Evolutionary conservation across 2,888 invertebrate genomes (phyloP).

Genomic region (Orthonevra nobilis): DNA sequence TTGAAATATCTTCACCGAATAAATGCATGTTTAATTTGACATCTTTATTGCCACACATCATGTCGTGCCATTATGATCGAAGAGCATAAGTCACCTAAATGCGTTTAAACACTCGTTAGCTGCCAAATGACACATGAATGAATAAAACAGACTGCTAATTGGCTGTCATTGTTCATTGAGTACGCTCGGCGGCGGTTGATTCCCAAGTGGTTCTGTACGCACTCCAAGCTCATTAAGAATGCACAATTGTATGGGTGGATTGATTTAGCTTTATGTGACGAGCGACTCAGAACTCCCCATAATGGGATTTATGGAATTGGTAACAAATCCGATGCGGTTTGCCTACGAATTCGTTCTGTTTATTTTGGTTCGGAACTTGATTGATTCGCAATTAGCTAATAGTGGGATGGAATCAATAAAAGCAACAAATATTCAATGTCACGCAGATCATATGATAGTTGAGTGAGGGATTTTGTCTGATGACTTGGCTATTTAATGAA

Average conservation of each 20-base stretch:
- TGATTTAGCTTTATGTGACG: constrained; percentile 19
- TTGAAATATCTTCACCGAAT: background rate
- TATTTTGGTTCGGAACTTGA: constrained; percentile 1
- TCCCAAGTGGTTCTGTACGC: constrained; percentile 4
- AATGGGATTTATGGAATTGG: constrained; percentile 31
- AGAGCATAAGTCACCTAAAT: constrained; percentile 29
- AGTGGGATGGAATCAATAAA: constrained; percentile 6
- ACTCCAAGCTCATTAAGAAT: background rate
- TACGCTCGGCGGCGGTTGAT: constrained; percentile 22
- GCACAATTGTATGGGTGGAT: constrained; percentile 28
- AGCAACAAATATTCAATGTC: constrained; percentile 35
- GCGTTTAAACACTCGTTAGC: constrained; percentile 20
- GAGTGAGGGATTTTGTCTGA: background rate
- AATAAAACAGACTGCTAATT: constrained; percentile 31
- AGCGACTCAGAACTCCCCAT: background rate
- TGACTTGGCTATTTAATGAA: constrained; percentile 45
- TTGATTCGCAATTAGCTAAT: constrained; percentile 35
- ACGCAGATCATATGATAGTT: background rate
- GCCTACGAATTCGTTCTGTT: constrained; percentile 35
- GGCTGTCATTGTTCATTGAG: constrained; percentile 48
- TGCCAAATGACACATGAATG: constrained; percentile 25
- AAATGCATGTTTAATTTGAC: constrained; percentile 34
- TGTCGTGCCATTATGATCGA: constrained; percentile 11
- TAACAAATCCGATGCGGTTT: constrained; percentile 40
- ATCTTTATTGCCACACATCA: constrained; percentile 26